Evolutionary conservation across 2,113 vertebrate genomes (phyloP).

Genomic region (Pseudopodoces humilis): DNA sequence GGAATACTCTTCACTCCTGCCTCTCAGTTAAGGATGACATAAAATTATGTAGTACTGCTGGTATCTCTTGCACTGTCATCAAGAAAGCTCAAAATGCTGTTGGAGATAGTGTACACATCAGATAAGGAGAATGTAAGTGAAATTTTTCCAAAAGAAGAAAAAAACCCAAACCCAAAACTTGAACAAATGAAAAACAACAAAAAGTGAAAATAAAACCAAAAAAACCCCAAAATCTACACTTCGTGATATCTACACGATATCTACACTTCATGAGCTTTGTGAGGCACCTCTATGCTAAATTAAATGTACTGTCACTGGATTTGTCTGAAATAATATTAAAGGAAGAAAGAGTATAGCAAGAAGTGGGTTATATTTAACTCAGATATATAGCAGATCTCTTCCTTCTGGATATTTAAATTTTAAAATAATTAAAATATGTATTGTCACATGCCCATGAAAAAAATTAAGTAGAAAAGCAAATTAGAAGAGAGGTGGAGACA

Average conservation of each 20-base stretch:
- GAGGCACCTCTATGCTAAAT: neutral
- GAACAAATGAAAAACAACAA: neutral
- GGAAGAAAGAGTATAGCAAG: neutral
- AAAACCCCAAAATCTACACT: neutral
- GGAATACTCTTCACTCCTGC: neutral
- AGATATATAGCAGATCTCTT: neutral
- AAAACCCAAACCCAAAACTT: neutral
- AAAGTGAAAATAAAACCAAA: neutral
- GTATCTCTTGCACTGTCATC: neutral
- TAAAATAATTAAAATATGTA: neutral
- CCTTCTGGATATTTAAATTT: neutral
- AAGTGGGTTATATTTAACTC: neutral
- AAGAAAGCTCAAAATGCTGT: neutral
- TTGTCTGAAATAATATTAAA: neutral
- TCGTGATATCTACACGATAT: too few relatives aligned
- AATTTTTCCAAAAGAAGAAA: neutral
- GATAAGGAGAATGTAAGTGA: neutral
- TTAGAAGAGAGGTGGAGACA: neutral
- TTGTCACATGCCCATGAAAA: neutral
- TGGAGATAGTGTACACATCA: neutral
- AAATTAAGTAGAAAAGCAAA: neutral
- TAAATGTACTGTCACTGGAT: neutral
- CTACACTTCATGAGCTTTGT: neutral
- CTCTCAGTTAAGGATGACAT: neutral
- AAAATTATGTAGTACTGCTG: neutral